Percentiles rank a stretch among this genome's conserved stretches.
These are phyloP conservation scores for Percopsis transmontana DNA, from an alignment of 2,113 vertebrate species.

Conservation along the genomic window DNA sequence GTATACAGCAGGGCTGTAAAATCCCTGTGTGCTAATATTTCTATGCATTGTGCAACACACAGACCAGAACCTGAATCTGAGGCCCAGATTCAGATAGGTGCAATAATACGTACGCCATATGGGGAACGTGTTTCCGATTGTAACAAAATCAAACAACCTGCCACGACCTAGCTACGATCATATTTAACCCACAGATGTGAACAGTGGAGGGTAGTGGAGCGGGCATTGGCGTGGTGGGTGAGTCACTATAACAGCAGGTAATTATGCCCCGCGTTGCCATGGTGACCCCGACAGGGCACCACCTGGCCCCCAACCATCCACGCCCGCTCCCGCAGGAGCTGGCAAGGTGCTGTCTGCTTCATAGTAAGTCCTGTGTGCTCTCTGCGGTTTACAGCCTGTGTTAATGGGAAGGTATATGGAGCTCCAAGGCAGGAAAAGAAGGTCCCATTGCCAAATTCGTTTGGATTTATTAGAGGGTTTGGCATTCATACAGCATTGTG, in stretches of 20 bases:
- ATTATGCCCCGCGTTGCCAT: slow-evolving; percentile 53
- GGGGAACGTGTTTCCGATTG: not conserved
- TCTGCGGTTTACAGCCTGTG: slow-evolving; percentile 22
- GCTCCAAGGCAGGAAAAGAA: slow-evolving; percentile 32
- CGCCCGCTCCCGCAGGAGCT: slow-evolving; percentile 29
- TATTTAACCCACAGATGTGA: slow-evolving; percentile 17
- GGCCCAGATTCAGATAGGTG: too few relatives aligned
- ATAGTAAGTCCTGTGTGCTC: not conserved
- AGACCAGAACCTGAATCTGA: too few relatives aligned
- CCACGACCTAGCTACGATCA: not conserved
- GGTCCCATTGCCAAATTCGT: slow-evolving; percentile 55
- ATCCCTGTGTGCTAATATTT: too few relatives aligned
- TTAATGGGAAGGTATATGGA: slow-evolving; percentile 48
- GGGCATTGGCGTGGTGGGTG: slow-evolving; percentile 26
- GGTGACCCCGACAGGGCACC: slow-evolving; percentile 52
- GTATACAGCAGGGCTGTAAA: too few relatives aligned
- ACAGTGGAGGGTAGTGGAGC: slow-evolving; percentile 9
- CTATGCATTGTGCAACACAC: too few relatives aligned
- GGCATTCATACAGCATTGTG: slow-evolving; percentile 40
- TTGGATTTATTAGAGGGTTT: slow-evolving; percentile 51
- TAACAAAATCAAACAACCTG: not conserved
- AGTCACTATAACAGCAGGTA: slow-evolving; percentile 48
- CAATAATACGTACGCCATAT: not conserved
- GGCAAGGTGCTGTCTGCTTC: slow-evolving; percentile 30
- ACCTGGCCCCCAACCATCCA: slow-evolving; percentile 42